Base-by-base conservation (phyloP, 2,113 vertebrate species). In the Promerops cafer region DNA sequence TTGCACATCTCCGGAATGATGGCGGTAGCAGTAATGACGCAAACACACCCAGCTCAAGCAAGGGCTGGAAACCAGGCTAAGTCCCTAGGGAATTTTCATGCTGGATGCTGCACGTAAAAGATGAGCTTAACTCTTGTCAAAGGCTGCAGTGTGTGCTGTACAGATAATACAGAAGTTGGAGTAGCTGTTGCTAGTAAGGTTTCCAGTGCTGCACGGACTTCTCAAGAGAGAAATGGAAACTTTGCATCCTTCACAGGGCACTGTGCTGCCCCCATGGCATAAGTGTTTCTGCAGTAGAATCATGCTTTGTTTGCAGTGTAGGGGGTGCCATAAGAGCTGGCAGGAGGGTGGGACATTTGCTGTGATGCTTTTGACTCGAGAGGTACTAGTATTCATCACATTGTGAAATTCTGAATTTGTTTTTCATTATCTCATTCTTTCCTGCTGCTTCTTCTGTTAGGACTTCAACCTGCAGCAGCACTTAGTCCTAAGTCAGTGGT, bases 1-100 rank as follows among this genome's bases (percentile, higher is more conserved):
- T 49, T 83, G 1, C 1, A 0, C 26, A 4, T 45, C 16, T 77
- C 49, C 64, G 42, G 57, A 83, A 50, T 0, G 3, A 21, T 0
- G 9, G 39, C 68, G 69, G 45, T 6, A 37, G 40, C 44, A n/a
- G 22, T 23, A 26, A 33, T 65, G n/a, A 72, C 2, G 11, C 21
- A 69, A 80, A 37, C 37, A 12, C 16, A 21, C 18, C 40, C 70
- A 37, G 56, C 39, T 74, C 63, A 57, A 61, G 19, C 42, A 52
- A 50, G 50, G 50, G 31, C n/a, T 4, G 13, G 68, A 77, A 91
- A 69, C 42, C 42, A 65, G 66, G 33, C 23, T 42, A 7, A 60
- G 61, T 64, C 70, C 14, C 13, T 26, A 7, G 69, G 39, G 35
- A 63, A 20, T 27, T 92, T 52, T 61, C 44, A 14, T 89, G 79